phyloP scores from a whole-genome alignment of 2,797 vertebrate genomes.

The Falco biarmicus region DNA sequence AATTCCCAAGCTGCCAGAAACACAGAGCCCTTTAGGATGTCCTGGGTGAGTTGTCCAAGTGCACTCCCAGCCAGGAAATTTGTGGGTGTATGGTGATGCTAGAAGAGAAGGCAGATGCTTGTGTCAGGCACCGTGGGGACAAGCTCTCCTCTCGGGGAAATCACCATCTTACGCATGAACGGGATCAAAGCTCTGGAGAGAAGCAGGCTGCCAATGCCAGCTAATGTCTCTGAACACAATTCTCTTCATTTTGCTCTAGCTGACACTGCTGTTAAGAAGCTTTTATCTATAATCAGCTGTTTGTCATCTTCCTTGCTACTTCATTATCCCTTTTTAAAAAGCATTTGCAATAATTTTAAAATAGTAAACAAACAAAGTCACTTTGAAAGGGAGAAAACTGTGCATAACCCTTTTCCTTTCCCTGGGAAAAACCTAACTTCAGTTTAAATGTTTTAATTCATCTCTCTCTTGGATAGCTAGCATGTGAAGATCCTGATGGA shows the following conservation, averaged over 20 bases:
- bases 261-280: slow-evolving; percentile 25
- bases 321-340: slow-evolving; percentile 61
- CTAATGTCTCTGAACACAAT: slow-evolving; percentile 37
- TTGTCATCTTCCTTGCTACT: slow-evolving; percentile 60
- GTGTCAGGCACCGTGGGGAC: not conserved
- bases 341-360: slow-evolving; percentile 49
- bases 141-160: not conserved
- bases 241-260: slow-evolving; percentile 18
- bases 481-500: slow-evolving; percentile 8
- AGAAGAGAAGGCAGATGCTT: slow-evolving; percentile 58
- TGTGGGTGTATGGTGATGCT: slow-evolving; percentile 54
- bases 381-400: slow-evolving; percentile 61
- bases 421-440: slow-evolving; percentile 68
- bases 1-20: slow-evolving; percentile 70
- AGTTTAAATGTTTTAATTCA: slow-evolving; percentile 31
- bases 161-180: not conserved
- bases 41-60: slow-evolving; percentile 61
- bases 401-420: slow-evolving; percentile 45
- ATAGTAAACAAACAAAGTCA: slow-evolving; percentile 58
- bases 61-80: slow-evolving; percentile 68
- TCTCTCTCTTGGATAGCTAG: slow-evolving; percentile 55
- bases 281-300: slow-evolving; percentile 67
- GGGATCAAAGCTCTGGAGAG: slow-evolving; percentile 14
- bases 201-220: slow-evolving; percentile 30
- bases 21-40: slow-evolving; percentile 52